Base-by-base conservation (phyloP, 1,140 invertebrate genomes). In the Papilio machaon region DNA sequence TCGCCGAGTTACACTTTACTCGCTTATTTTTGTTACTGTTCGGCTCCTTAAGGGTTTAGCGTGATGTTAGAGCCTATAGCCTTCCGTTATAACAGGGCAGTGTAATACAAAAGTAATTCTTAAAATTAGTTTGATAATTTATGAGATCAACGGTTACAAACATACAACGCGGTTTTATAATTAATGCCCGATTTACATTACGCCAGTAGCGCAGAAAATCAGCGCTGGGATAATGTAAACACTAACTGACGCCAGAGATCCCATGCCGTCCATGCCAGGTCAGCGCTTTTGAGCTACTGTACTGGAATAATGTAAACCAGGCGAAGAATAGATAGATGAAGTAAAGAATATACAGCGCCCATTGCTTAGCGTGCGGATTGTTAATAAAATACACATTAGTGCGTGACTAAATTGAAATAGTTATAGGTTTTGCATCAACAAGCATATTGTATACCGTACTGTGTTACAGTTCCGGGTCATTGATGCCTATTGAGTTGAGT, bases 311-410 rank as follows among this genome's bases (percentile, higher is more conserved):
- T 43, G 38, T 43, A 43, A 43, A 43, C 38, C 7, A 7, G 38
- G 38, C 38, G 17, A 58, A 58, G 15, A 54, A 58, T 58, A 58
- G 54, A 58, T 58, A 43, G 38, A 43, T 43, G 7, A 1, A 2
- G 23, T 2, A 30, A 54, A 54, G 52, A 54, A 13, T n/a, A 73
- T 43, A 73, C 38, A 30, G 13, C 38, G 5, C 15, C 43, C 52
- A 47, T 47, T 75, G 47, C 47, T 8, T 73, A 10, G 47, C 74
- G 74, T 76, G 74, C 30, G 8, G 11, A 76, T 76, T 5, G 74
- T 76, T 76, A 76, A 76, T 76, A 76, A 76, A 76, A 76, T 76
- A 76, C 30, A 76, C 43, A 52, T 76, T 76, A 76, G 19, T 47
- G 74, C 74, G 74, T 76, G 23, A 76, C 74, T 76, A 47, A 76